A percentile compares a stretch with the other conserved stretches of the same genome.
Conservation (phyloP, 2,888 invertebrate genomes). For the Erannis defoliaria region DNA sequence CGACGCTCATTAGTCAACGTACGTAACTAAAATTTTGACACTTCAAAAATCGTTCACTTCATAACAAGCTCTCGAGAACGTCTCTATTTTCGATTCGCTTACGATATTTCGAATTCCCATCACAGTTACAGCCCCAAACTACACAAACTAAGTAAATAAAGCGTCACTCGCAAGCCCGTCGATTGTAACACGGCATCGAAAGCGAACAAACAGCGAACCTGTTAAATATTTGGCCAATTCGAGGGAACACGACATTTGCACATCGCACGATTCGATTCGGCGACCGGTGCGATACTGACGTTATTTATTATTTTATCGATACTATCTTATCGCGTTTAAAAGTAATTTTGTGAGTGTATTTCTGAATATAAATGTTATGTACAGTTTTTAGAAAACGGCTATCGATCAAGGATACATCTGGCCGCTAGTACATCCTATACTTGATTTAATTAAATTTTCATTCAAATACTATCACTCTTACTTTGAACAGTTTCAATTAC, state of each 20-base stretch:
- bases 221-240: constrained; percentile 68
- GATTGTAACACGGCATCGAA: constrained; percentile 22
- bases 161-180: constrained; percentile 17
- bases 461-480: too few relatives aligned
- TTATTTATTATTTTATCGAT: constrained; percentile 40
- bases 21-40: neutral
- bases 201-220: constrained; percentile 57
- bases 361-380: constrained; percentile 14
- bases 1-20: neutral
- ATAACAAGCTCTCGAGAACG: neutral
- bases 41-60: neutral
- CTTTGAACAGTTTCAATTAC: too few relatives aligned
- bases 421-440: too few relatives aligned
- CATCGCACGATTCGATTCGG: constrained; percentile 54
- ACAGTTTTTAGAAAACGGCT: constrained; percentile 26
- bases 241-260: constrained; percentile 72
- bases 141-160: constrained; percentile 21
- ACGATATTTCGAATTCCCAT: neutral
- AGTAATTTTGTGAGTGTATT: constrained; percentile 57
- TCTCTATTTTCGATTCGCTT: neutral
- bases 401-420: constrained; percentile 17
- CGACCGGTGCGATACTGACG: constrained; percentile 37
- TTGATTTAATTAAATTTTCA: too few relatives aligned
- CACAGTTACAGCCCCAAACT: constrained; percentile 5
- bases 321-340: constrained; percentile 49